phyloP scores from a whole-genome alignment of 2,888 invertebrate species.

The Mesorhabditis sp. region DNA sequence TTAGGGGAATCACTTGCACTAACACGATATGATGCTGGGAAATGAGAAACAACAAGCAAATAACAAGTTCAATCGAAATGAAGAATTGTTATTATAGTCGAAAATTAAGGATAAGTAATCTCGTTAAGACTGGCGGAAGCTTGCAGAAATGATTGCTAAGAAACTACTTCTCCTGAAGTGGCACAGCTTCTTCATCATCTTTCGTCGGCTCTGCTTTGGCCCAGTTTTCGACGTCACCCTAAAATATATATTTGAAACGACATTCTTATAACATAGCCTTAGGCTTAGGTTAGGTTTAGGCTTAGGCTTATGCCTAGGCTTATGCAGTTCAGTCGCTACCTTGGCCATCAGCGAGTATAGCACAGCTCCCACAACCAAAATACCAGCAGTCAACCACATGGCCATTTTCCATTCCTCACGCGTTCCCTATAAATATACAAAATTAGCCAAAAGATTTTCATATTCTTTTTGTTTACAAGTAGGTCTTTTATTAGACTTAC shows the following conservation, averaged over 20 bases:
- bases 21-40: no score
- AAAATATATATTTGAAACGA: conserved; percentile 47
- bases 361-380: conserved; percentile 60
- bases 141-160: no score
- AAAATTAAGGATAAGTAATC: no score
- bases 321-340: not conserved
- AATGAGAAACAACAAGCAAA: no score
- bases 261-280: conserved; percentile 31
- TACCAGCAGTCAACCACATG: conserved; percentile 52
- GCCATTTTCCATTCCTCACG: conserved; percentile 56
- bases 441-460: not conserved
- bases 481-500: conserved; percentile 20
- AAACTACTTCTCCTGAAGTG: not conserved
- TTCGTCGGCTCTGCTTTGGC: conserved; percentile 22
- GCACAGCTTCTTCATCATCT: not conserved
- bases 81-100: no score
- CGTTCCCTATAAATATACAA: conserved; percentile 42
- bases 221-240: conserved; percentile 33
- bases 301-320: no score
- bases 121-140: no score
- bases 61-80: no score
- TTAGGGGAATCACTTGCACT: no score
- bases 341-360: conserved; percentile 59
- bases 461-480: not conserved
- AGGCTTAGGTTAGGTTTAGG: no score